Percentiles rank a stretch among this genome's conserved stretches.
These are phyloP conservation scores for Odontothrips loti DNA, from an alignment of 2,888 invertebrate genomes.

Conservation along the genomic window DNA sequence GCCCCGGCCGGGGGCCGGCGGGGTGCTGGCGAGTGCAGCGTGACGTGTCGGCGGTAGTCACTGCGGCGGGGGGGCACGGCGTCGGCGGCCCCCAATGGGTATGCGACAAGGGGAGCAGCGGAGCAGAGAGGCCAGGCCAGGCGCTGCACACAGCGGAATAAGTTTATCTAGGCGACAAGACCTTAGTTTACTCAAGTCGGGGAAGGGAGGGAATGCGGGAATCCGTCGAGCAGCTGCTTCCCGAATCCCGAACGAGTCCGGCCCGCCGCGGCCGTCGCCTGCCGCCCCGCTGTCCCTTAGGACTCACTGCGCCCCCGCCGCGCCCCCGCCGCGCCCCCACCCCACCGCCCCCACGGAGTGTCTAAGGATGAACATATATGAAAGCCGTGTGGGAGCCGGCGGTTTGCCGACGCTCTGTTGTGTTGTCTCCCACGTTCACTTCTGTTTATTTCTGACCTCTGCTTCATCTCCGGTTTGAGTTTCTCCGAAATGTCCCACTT, in stretches of 20 bases:
- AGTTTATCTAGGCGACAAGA: constrained; percentile 22
- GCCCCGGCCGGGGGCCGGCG: too few relatives aligned
- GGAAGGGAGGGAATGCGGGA: neutral
- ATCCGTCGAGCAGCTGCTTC: constrained; percentile 11
- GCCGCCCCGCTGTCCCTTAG: too few relatives aligned
- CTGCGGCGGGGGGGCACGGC: neutral
- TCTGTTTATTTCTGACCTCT: too few relatives aligned
- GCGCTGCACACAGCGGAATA: neutral
- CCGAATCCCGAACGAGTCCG: neutral
- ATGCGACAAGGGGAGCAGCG: neutral
- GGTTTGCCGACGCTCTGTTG: too few relatives aligned
- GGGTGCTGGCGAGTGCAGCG: too few relatives aligned
- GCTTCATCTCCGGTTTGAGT: neutral
- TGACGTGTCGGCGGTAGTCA: too few relatives aligned
- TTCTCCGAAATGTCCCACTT: neutral
- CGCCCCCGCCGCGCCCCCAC: too few relatives aligned
- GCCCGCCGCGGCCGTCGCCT: neutral
- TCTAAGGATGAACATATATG: too few relatives aligned
- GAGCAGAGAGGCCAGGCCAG: neutral
- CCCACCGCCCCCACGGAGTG: too few relatives aligned
- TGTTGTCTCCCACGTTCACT: too few relatives aligned
- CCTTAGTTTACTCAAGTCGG: constrained; percentile 22
- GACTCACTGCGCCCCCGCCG: too few relatives aligned
- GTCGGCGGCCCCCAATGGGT: neutral
- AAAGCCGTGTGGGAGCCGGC: too few relatives aligned